Percentiles rank a stretch among this genome's conserved stretches.
These are phyloP conservation scores for Clepsis dumicolana DNA, from an alignment of 2,888 invertebrate species.

Conservation along the genomic window DNA sequence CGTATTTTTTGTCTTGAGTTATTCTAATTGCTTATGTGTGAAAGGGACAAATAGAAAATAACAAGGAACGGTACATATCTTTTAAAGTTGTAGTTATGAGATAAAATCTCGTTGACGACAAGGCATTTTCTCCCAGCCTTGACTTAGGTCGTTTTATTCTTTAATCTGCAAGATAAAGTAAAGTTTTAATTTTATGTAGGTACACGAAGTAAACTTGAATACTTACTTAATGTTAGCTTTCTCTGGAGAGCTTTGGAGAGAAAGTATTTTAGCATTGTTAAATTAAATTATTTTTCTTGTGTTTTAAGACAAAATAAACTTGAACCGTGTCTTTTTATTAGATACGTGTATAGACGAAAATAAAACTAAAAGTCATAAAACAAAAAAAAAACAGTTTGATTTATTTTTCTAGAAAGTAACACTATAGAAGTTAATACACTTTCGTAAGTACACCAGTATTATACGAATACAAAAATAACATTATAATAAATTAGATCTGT, in stretches of 20 bases:
- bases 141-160: background rate
- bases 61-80: too few species aligned
- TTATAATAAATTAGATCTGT: background rate
- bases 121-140: background rate
- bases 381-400: too few species aligned
- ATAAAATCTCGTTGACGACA: background rate
- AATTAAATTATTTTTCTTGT: background rate
- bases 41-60: too few species aligned
- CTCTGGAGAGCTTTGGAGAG: slow-evolving; percentile 6
- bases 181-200: slow-evolving; percentile 27
- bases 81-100: background rate
- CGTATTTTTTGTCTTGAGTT: too few species aligned
- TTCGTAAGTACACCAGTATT: background rate
- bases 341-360: background rate
- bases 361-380: background rate
- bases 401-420: background rate
- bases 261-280: background rate
- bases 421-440: background rate
- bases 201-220: slow-evolving; percentile 12
- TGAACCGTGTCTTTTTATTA: background rate
- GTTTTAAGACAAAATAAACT: background rate
- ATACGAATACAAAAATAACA: background rate
- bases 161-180: slow-evolving; percentile 22
- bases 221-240: slow-evolving; percentile 12
- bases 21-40: too few species aligned